These are phyloP conservation scores for Heteromurus nitidus DNA, from an alignment of 2,888 invertebrate genomes.

Conservation along the genomic window DNA sequence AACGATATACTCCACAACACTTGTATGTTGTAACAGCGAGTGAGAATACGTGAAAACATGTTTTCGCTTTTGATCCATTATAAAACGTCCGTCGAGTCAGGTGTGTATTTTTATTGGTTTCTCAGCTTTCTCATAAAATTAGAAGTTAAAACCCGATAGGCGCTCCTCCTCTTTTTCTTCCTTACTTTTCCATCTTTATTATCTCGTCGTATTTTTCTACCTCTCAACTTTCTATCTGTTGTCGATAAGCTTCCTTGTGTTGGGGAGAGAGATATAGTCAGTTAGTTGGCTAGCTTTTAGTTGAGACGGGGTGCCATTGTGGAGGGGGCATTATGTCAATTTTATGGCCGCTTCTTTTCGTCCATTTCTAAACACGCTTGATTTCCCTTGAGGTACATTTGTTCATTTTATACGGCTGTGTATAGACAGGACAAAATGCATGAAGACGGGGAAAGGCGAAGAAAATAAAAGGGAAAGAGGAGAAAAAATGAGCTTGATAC, in stretches of 20 bases:
- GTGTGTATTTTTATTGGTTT: not conserved
- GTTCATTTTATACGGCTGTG: slow-evolving; percentile 65
- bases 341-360: slow-evolving; percentile 67
- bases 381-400: slow-evolving; percentile 70
- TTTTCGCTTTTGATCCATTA: too few relatives aligned
- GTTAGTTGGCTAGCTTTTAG: slow-evolving; percentile 38
- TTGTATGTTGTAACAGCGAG: too few relatives aligned
- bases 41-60: too few relatives aligned
- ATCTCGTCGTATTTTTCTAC: slow-evolving; percentile 17
- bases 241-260: slow-evolving; percentile 30
- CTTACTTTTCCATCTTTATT: slow-evolving; percentile 6
- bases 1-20: too few relatives aligned
- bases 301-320: slow-evolving; percentile 44
- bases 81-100: too few relatives aligned
- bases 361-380: slow-evolving; percentile 70
- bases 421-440: slow-evolving; percentile 35
- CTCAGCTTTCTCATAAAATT: slow-evolving; percentile 13
- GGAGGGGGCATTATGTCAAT: slow-evolving; percentile 69
- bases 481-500: slow-evolving; percentile 19
- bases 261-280: slow-evolving; percentile 19
- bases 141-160: not conserved
- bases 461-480: slow-evolving; percentile 1
- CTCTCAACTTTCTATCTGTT: slow-evolving; percentile 46
- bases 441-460: not conserved
- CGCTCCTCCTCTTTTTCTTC: too few relatives aligned